Evolutionary conservation across 2,797 vertebrate genomes (phyloP).

Genomic region (Hozukius guyotensis): DNA sequence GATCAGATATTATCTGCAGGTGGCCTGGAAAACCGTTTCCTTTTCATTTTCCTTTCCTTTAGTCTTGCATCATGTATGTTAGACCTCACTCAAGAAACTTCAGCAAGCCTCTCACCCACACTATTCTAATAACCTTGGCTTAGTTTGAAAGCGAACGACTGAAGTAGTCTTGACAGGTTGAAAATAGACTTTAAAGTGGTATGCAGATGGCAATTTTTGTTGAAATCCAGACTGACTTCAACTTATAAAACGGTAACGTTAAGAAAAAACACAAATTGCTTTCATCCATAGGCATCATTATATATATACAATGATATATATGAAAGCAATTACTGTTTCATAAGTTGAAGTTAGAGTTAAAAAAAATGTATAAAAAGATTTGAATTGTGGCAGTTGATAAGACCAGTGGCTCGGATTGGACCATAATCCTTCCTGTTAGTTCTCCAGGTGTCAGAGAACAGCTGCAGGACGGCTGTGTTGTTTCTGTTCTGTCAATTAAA

Average conservation of each 20-base stretch:
- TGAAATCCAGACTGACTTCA: too few relatives aligned
- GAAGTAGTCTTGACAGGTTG: too few relatives aligned
- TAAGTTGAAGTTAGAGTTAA: background rate
- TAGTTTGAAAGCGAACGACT: background rate
- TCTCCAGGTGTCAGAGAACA: background rate
- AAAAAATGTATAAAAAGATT: background rate
- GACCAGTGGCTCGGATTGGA: background rate
- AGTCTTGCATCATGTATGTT: background rate
- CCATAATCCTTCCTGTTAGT: background rate
- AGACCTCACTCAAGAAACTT: background rate
- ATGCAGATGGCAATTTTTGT: too few relatives aligned
- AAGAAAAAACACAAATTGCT: background rate
- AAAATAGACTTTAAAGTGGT: too few relatives aligned
- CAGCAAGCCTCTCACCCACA: background rate
- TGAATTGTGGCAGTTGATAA: background rate
- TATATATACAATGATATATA: background rate
- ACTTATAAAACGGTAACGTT: background rate
- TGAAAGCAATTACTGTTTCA: background rate
- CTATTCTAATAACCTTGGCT: background rate
- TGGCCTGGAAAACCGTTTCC: background rate
- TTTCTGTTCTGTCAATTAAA: conserved; percentile 13
- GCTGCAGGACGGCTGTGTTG: background rate
- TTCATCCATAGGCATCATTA: background rate
- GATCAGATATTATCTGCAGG: conserved; percentile 19
- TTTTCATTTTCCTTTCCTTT: conserved; percentile 1